Evolutionary conservation across 2,888 invertebrate species (phyloP).

Genomic region (Dyspetes luteomarginatus): DNA sequence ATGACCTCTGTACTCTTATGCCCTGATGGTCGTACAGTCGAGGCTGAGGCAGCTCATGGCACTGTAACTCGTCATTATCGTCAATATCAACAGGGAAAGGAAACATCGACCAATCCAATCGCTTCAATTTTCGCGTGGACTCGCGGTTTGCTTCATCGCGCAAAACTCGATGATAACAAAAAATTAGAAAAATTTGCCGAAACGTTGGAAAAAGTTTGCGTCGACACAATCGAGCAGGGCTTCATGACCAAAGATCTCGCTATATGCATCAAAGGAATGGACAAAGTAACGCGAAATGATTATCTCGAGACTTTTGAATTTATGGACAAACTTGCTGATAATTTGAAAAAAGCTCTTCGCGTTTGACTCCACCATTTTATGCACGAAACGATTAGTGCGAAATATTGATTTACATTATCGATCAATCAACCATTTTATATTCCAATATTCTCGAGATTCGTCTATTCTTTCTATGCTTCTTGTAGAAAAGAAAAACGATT

Average conservation of each 20-base stretch:
- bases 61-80: conserved; percentile 97
- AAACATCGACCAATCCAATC: conserved; percentile 99
- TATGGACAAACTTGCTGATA: conserved; percentile 96
- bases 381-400: conserved; percentile 20
- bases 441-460: conserved; percentile 27
- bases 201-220: conserved; percentile 94
- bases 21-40: conserved; percentile 99
- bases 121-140: conserved; percentile 99
- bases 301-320: conserved; percentile 99
- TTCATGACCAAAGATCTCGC: conserved; percentile 99
- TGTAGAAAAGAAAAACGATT: neutral
- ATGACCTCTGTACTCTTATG: conserved; percentile 99
- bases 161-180: conserved; percentile 94
- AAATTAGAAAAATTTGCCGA: conserved; percentile 92
- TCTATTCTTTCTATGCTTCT: neutral
- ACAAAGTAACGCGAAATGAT: conserved; percentile 90
- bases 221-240: conserved; percentile 97
- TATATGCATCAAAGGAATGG: conserved; percentile 98
- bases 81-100: conserved; percentile 96
- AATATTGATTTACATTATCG: conserved; percentile 41
- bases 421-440: conserved; percentile 27
- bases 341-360: conserved; percentile 88
- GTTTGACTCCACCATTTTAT: conserved; percentile 75
- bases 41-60: conserved; percentile 99
- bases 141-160: conserved; percentile 95